Conservation (phyloP, 1,140 invertebrate genomes). For the Brachystomella parvula region DNA sequence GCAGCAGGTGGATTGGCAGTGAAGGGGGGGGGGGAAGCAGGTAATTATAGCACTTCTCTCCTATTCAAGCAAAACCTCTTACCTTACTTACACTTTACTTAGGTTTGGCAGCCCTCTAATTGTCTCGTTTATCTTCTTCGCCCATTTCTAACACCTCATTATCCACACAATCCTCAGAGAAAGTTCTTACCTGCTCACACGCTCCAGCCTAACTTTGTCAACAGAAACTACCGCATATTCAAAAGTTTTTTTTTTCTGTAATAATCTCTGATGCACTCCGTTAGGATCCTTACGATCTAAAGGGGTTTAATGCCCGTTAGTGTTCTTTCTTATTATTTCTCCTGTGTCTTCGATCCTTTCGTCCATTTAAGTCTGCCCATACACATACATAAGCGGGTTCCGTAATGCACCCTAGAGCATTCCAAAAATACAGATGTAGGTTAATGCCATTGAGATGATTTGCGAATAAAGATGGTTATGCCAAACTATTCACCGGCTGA, state of each 20-base stretch:
- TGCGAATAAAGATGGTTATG: too few species aligned
- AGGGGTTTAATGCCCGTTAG: not conserved
- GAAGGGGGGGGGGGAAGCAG: not conserved
- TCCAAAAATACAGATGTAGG: too few species aligned
- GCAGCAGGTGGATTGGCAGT: too few species aligned
- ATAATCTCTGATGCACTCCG: not conserved
- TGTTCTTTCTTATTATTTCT: not conserved
- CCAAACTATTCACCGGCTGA: too few species aligned
- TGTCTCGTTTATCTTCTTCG: constrained; percentile 3
- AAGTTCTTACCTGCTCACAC: not conserved
- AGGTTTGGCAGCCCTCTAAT: constrained; percentile 8
- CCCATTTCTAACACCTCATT: not conserved
- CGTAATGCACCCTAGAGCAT: too few species aligned
- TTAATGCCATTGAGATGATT: too few species aligned
- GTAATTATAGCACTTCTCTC: constrained; percentile 2
- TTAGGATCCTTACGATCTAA: not conserved
- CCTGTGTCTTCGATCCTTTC: not conserved
- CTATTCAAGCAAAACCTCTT: too few species aligned
- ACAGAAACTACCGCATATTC: too few species aligned
- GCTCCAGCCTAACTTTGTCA: not conserved
- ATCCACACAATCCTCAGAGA: not conserved
- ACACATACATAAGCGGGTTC: too few species aligned
- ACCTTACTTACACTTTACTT: not conserved
- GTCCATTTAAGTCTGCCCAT: too few species aligned
- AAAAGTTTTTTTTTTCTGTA: too few species aligned